phyloP scores from a whole-genome alignment of 2,113 vertebrate genomes.

The Lynx canadensis region DNA sequence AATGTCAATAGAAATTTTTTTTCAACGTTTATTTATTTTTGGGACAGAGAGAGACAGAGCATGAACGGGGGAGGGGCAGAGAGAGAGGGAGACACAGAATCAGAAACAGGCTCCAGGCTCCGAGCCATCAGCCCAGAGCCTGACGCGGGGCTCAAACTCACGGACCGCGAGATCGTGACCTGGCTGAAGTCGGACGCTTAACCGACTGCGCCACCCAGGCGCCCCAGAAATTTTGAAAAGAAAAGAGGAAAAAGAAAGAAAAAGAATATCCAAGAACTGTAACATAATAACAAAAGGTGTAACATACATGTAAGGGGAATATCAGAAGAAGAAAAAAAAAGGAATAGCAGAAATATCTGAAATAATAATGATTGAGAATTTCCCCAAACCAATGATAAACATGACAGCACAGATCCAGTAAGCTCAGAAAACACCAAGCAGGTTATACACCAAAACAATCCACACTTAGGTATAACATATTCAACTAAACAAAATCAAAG shows the following conservation, averaged over 20 bases:
- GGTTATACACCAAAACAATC: background rate
- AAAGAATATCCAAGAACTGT: background rate
- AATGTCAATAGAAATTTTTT: background rate
- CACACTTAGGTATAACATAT: background rate
- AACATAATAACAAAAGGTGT: background rate
- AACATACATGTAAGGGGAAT: background rate
- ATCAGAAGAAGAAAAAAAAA: background rate
- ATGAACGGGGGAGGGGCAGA: too few species aligned
- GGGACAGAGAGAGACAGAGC: too few species aligned
- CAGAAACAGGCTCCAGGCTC: too few species aligned
- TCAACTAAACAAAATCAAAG: background rate
- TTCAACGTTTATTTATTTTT: too few species aligned
- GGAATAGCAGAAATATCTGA: background rate
- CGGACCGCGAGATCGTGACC: too few species aligned
- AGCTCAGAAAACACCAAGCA: background rate
- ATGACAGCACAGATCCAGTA: background rate
- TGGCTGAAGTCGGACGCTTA: too few species aligned
- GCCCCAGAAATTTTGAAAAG: background rate
- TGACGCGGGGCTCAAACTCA: too few species aligned
- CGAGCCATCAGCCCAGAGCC: too few species aligned
- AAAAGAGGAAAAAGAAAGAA: background rate
- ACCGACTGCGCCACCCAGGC: too few species aligned
- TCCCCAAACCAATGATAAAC: background rate
- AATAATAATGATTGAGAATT: background rate
- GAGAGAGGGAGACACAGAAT: too few species aligned